Base-by-base conservation (phyloP, 2,113 vertebrate species). In the Dicrurus megarhynchus region DNA sequence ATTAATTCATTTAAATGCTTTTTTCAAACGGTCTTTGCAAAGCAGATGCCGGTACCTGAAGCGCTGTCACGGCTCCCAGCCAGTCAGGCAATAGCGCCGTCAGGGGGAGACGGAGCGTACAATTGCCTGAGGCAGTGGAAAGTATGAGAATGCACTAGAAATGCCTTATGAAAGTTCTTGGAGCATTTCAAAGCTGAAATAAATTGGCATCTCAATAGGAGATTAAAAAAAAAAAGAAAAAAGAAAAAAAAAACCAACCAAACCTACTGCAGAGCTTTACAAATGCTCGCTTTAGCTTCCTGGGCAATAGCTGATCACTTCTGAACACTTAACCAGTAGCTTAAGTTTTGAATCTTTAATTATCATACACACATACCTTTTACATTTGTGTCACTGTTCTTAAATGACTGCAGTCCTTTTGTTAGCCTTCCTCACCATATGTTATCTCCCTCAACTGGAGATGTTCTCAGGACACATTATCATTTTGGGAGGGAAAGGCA, bases 71-170 rank as follows among this genome's bases (percentile, higher is more conserved):
- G 26, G 73, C 13, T 24, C 42, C 47, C 59, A 18, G 46, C 12
- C 26, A 24, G 49, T 2, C 75, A 56, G 21, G 87, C 67, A 85
- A 33, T 5, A 71, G 71, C 10, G 3, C 74, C 96, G 30, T 80
- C 90, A 97, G 95, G 91, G 96, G 98, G 98, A 95, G 82, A 50
- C 24, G 77, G 67, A 89, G 92, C 85, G 96, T 46, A 81, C 93
- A 78, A 65, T 18, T 6, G 39, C 52, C 53, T 8, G 24, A 27
- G 33, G 24, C 26, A 1, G 22, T 16, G 47, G 0, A 11, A 59
- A 71, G 27, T 3, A n/a, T 16, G 21, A 67, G 27, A 46, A 35
- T 2, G 50, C 11, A 16, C 6, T 4, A 37, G 44, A 64, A 85
- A 44, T 35, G 16, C 41, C 41, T 64, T 46, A 19, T 6, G 6